A percentile compares a stretch with the other conserved stretches of the same genome.
phyloP scores from a whole-genome alignment of 2,888 invertebrate genomes.

The Drosophila prostipennis region DNA sequence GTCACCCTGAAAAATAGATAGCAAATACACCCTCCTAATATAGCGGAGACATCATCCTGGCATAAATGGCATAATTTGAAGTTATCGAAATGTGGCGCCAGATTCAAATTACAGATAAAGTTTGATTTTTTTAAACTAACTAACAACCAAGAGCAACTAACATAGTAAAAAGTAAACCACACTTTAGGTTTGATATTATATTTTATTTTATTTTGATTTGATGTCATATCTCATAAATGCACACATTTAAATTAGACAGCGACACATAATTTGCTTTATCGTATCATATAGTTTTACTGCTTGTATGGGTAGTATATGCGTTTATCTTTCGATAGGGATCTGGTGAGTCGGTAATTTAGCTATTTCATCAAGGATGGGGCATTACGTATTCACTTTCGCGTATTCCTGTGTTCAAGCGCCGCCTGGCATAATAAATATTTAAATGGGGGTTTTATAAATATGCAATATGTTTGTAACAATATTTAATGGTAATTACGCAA shows the following conservation, averaged over 20 bases:
- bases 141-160: too few species aligned
- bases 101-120: too few species aligned
- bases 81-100: background rate
- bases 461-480: constrained; percentile 76
- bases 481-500: constrained; percentile 73
- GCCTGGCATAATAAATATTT: constrained; percentile 70
- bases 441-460: constrained; percentile 70
- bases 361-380: constrained; percentile 27
- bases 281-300: constrained; percentile 45
- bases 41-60: too few species aligned
- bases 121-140: too few species aligned
- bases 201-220: constrained; percentile 77
- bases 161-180: too few species aligned
- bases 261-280: constrained; percentile 62
- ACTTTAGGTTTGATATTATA: constrained; percentile 29
- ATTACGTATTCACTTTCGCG: constrained; percentile 66
- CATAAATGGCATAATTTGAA: too few species aligned
- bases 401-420: constrained; percentile 56
- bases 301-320: constrained; percentile 53
- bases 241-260: constrained; percentile 77
- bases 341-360: constrained; percentile 40
- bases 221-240: constrained; percentile 71
- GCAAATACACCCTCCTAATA: too few species aligned
- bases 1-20: too few species aligned
- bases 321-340: constrained; percentile 44